Percentiles rank a stretch among this genome's conserved stretches.
phyloP scores from a whole-genome alignment of 2,888 invertebrate genomes.

The Dryadula phaetusa region DNA sequence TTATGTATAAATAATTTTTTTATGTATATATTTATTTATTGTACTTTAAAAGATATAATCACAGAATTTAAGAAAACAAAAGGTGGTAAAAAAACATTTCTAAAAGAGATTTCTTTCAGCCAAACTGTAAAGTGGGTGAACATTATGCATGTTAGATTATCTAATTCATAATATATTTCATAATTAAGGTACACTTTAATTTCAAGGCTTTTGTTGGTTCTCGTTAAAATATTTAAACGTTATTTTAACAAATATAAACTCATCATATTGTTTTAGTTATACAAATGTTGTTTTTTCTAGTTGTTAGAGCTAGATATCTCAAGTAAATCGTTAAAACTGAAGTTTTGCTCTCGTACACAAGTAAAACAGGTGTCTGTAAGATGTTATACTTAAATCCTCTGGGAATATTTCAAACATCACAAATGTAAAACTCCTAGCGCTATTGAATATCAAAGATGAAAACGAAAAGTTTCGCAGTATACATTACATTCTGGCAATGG shows the following conservation, averaged over 20 bases:
- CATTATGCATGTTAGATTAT: too few relatives aligned
- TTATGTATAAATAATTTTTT: too few relatives aligned
- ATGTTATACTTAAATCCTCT: slow-evolving; percentile 30
- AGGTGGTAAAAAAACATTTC: too few relatives aligned
- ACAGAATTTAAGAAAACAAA: too few relatives aligned
- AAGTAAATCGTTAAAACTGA: slow-evolving; percentile 37
- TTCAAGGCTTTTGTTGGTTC: background rate
- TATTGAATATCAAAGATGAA: slow-evolving; percentile 34
- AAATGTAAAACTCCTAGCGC: slow-evolving; percentile 28
- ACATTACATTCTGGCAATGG: slow-evolving; percentile 23
- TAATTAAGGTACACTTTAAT: too few relatives aligned
- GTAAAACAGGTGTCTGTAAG: slow-evolving; percentile 35
- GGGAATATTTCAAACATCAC: slow-evolving; percentile 34
- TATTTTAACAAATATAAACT: background rate
- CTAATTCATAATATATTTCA: too few relatives aligned
- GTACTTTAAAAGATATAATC: too few relatives aligned
- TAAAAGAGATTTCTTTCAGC: too few relatives aligned
- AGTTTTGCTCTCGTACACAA: slow-evolving; percentile 34
- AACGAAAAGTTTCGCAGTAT: slow-evolving; percentile 33
- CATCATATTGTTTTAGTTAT: background rate
- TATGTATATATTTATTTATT: too few relatives aligned
- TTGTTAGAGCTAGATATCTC: slow-evolving; percentile 20
- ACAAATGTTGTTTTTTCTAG: slow-evolving; percentile 11
- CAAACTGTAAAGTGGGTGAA: too few relatives aligned
- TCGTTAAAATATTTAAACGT: background rate